Conservation (phyloP, 2,888 invertebrate genomes). For the Drosophila putrida region DNA sequence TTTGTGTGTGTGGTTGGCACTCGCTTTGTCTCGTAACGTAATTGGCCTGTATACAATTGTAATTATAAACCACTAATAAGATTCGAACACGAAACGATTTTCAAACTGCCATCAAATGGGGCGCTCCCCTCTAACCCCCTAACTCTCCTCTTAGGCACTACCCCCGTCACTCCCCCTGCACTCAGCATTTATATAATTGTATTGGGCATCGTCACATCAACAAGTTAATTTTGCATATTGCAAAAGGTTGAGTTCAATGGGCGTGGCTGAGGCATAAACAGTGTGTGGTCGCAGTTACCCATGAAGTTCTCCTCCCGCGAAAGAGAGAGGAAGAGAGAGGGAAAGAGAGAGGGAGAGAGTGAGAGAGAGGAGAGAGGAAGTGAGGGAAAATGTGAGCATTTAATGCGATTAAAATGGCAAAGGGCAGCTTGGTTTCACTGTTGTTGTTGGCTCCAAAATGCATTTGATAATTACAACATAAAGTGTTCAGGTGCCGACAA, state of each 20-base stretch:
- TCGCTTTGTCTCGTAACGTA: slow-evolving; percentile 70
- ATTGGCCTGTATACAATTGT: slow-evolving; percentile 80
- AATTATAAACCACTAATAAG: slow-evolving; percentile 83
- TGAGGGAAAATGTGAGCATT: too few species aligned
- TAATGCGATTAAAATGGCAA: slow-evolving; percentile 75
- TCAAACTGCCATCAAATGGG: slow-evolving; percentile 54
- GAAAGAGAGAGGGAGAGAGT: too few species aligned
- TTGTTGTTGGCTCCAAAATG: slow-evolving; percentile 36
- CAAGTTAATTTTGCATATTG: slow-evolving; percentile 76
- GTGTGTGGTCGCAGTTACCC: slow-evolving; percentile 13
- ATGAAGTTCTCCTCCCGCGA: background rate
- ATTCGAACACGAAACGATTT: slow-evolving; percentile 78
- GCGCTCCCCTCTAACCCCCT: too few species aligned
- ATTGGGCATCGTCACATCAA: slow-evolving; percentile 67
- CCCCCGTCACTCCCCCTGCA: background rate
- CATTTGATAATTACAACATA: slow-evolving; percentile 51
- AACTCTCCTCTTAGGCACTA: too few species aligned
- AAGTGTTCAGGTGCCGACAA: slow-evolving; percentile 22
- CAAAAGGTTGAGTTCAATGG: slow-evolving; percentile 19
- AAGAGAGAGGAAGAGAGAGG: background rate
- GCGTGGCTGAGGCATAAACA: slow-evolving; percentile 19
- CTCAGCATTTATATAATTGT: background rate
- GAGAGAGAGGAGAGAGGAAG: background rate
- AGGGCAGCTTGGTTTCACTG: slow-evolving; percentile 48
- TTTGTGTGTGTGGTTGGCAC: slow-evolving; percentile 33